Percentiles rank a stretch among this genome's conserved stretches.
Conservation (phyloP, 2,797 vertebrate genomes). For the Holocentrus rufus region DNA sequence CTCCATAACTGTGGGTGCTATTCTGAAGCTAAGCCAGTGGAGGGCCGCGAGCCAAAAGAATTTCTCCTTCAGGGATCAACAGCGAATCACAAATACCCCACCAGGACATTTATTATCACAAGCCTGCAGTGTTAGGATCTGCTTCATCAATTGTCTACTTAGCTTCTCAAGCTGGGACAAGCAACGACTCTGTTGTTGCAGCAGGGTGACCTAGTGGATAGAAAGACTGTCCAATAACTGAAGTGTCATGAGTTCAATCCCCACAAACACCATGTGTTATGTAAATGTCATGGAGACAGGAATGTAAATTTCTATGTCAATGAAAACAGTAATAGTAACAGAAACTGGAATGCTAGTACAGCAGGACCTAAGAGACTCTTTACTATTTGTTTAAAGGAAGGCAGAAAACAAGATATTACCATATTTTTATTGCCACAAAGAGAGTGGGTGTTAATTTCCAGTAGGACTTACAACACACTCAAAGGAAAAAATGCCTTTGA, state of each 20-base stretch:
- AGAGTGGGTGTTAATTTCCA: constrained; percentile 17
- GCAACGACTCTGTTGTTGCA: background rate
- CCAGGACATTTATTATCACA: constrained; percentile 5
- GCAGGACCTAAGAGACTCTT: background rate
- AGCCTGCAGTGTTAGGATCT: background rate
- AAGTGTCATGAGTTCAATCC: background rate
- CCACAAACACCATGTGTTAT: too few species aligned
- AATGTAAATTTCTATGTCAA: too few species aligned
- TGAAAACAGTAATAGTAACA: background rate
- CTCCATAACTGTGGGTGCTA: background rate
- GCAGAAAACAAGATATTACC: background rate
- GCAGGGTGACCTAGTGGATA: too few species aligned
- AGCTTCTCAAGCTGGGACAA: background rate
- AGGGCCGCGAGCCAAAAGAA: background rate
- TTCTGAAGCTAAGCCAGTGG: background rate
- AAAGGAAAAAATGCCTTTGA: background rate
- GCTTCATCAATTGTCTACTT: background rate
- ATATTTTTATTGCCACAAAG: background rate
- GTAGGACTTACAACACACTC: background rate
- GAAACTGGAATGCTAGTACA: too few species aligned
- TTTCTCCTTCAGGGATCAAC: background rate
- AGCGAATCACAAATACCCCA: background rate
- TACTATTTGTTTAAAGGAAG: background rate
- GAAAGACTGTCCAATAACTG: background rate
- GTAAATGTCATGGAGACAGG: too few species aligned